These are phyloP conservation scores for Chelmon rostratus DNA, from an alignment of 2,797 vertebrate species.

Conservation along the genomic window DNA sequence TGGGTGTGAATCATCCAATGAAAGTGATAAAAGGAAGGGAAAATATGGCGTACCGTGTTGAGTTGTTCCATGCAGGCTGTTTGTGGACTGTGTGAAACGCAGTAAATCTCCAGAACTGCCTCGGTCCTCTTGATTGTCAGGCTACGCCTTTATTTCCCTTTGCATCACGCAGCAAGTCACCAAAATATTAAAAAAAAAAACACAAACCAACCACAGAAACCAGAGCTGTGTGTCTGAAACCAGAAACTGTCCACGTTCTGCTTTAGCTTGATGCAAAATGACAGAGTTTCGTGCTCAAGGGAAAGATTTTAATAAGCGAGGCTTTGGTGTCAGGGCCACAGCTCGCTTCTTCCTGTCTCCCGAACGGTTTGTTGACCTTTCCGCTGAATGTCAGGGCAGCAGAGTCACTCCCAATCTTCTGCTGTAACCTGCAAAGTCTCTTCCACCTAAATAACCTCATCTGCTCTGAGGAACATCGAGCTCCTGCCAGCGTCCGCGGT, in stretches of 20 bases:
- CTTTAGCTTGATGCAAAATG: conserved; percentile 7
- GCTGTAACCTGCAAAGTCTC: conserved; percentile 9
- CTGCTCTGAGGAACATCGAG: background rate
- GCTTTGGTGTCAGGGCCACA: conserved; percentile 16
- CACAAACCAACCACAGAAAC: background rate
- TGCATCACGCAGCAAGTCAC: background rate
- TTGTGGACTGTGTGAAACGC: background rate
- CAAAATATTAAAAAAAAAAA: background rate
- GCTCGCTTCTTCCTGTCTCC: background rate
- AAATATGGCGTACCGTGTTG: background rate
- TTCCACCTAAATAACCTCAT: background rate
- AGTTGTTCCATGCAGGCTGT: background rate
- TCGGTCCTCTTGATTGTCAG: background rate
- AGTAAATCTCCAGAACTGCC: conserved; percentile 1
- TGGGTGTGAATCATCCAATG: conserved; percentile 12
- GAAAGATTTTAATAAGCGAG: conserved; percentile 12
- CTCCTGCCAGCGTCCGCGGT: background rate
- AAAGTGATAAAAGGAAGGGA: conserved; percentile 3
- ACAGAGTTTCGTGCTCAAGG: background rate
- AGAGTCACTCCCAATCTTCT: background rate
- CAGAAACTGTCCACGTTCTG: background rate
- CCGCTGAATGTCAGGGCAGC: conserved; percentile 27
- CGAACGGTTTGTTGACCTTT: conserved; percentile 38
- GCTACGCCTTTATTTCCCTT: background rate
- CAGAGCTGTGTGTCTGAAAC: background rate